phyloP scores from a whole-genome alignment of 2,797 vertebrate species.

The Channa striata region DNA sequence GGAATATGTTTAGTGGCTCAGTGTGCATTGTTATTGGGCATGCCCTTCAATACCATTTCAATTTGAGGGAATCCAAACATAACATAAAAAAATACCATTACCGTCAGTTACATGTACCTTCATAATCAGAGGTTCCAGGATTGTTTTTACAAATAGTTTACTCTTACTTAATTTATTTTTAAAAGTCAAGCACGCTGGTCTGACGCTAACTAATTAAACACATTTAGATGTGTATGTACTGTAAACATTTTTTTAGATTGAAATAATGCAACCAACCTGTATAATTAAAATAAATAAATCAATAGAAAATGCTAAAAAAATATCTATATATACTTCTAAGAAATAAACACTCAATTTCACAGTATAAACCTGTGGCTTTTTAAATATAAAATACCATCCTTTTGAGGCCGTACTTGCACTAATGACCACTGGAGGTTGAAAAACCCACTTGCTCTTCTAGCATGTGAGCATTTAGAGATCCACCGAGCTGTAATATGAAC shows the following conservation, averaged over 20 bases:
- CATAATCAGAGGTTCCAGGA: too few species aligned
- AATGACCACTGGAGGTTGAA: conserved; percentile 23
- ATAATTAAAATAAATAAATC: too few species aligned
- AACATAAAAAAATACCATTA: too few species aligned
- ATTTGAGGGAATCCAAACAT: too few species aligned
- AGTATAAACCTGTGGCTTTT: neutral
- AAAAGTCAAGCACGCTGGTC: neutral
- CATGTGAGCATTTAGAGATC: conserved; percentile 73
- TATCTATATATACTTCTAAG: neutral
- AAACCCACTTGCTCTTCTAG: conserved; percentile 43
- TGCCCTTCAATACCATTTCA: too few species aligned
- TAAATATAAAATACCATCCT: neutral
- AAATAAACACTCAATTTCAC: neutral
- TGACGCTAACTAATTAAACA: neutral
- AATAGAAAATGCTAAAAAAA: neutral
- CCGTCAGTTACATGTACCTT: too few species aligned
- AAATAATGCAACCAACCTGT: neutral
- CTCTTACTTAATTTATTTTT: too few species aligned
- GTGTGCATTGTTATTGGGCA: too few species aligned
- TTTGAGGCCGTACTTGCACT: conserved; percentile 19
- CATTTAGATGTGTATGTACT: neutral
- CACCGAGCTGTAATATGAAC: conserved; percentile 64
- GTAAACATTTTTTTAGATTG: too few species aligned
- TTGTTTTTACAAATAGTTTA: too few species aligned
- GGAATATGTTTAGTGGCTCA: too few species aligned